Percentiles rank a stretch among this genome's conserved stretches.
phyloP scores from a whole-genome alignment of 2,888 invertebrate genomes.

The Trichacis sp. region DNA sequence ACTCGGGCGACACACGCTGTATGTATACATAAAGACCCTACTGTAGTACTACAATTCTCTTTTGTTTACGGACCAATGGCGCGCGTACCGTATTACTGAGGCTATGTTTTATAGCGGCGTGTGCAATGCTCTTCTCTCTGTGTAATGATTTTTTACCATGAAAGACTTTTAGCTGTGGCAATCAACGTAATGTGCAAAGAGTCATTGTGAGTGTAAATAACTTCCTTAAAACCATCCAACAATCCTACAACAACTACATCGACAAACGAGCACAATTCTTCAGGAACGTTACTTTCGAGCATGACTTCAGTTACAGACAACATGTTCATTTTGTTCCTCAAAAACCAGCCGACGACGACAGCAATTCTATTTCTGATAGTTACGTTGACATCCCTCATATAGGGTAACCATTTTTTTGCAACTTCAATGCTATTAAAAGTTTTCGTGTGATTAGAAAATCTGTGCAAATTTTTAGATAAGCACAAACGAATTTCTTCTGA shows the following conservation, averaged over 20 bases:
- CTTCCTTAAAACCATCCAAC: constrained; percentile 47
- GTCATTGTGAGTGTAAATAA: constrained; percentile 71
- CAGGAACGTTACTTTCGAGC: constrained; percentile 57
- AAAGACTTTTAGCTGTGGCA: constrained; percentile 72
- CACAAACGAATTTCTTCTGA: constrained; percentile 56
- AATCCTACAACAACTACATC: constrained; percentile 68
- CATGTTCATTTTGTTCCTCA: constrained; percentile 62
- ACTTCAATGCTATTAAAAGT: constrained; percentile 64
- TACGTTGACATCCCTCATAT: constrained; percentile 60
- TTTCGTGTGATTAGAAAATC: constrained; percentile 67
- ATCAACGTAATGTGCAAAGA: constrained; percentile 72
- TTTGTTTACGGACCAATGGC: no score
- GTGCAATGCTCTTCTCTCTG: no score
- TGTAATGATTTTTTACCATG: constrained; percentile 49
- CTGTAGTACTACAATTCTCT: no score
- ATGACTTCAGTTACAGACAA: constrained; percentile 61
- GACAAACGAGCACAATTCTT: constrained; percentile 65
- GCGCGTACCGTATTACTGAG: no score
- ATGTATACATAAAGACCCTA: no score
- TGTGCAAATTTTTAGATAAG: constrained; percentile 65
- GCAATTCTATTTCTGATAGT: constrained; percentile 63
- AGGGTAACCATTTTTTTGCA: constrained; percentile 66
- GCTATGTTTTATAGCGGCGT: no score
- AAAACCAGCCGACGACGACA: constrained; percentile 56
- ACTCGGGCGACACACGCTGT: no score